Base-by-base conservation (phyloP, 1,140 invertebrate species). In the Chionoecetes opilio region DNA sequence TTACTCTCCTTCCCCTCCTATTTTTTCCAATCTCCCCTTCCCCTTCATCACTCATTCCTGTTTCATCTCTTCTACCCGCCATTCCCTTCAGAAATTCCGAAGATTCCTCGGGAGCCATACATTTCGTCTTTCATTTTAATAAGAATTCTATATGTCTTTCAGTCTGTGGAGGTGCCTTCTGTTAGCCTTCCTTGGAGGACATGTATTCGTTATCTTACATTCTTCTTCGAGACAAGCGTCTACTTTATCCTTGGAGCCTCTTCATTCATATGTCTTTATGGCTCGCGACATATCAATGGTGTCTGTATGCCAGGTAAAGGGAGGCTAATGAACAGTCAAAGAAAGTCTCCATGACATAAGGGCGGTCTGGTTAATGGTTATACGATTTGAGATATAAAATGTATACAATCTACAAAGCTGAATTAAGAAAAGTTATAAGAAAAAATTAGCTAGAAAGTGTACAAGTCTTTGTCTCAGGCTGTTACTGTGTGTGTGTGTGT, bases 21-120 rank as follows among this genome's bases (percentile, higher is more conserved):
- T n/a, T n/a, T 75, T 75, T 75, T 75, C n/a, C 21, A 5, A 29
- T 75, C 63, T 29, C n/a, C 63, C 63, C 63, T 75, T 75, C n/a
- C 63, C 63, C 63, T 75, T 75, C 63, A 75, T 75, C 63, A 75
- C n/a, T 75, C 63, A 75, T 75, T 75, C 63, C 63, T 75, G 63
- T 26, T n/a, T 75, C 63, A 26, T n/a, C 63, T n/a, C 63, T 75
- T 26, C 63, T n/a, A 26, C 9, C 21, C 63, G 63, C n/a, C n/a
- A 21, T 29, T 75, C 63, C 26, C 63, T 75, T 75, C 26, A 75
- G 21, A 75, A 75, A 75, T 75, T 75, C 63, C n/a, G 21, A n/a
- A 21, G 21, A 75, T n/a, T 75, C 63, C n/a, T n/a, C n/a, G 21
- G n/a, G n/a, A 75, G n/a, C 63, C 21, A 75, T 75, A 26, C n/a